Base-by-base conservation (phyloP, 2,888 invertebrate genomes). In the Chymomyza fuscimana region DNA sequence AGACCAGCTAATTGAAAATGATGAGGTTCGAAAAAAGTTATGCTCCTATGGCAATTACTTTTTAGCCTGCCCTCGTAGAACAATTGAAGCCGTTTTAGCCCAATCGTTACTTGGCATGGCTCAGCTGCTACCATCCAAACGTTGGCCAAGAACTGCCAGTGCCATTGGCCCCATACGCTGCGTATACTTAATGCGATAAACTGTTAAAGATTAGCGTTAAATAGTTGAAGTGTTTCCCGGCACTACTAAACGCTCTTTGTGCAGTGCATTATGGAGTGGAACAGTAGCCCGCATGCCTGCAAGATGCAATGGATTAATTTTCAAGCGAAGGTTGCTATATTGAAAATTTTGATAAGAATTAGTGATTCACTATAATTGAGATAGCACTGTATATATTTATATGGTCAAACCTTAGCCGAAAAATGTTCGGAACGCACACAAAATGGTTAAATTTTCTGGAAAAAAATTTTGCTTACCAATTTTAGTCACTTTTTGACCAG, bases 151-250 rank as follows among this genome's bases (percentile, higher is more conserved):
- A 15, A 54, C 15, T 54, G 52, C 19, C 46, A 59, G 40, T 46
- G 70, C 65, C 64, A 71, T 54, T 74, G 36, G 64, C 67, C 64
- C 65, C 12, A 10, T 67, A 72, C 77, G 62, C 50, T 72, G 75
- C 85, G 77, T 82, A 80, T 86, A 84, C 82, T 80, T 78, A 78
- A 84, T 78, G 69, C 70, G 77, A 63, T 84, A 73, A 86, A 75
- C 80, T 68, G 66, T 81, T 81, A 62, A 50, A 78, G 77, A 81
- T 84, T 84, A 84, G 70, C 40, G 75, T 68, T 64, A 12, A 68
- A 63, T 68, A 54, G 52, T 54, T 12, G 52, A 54, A 54, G 19
- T 54, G 52, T n/a, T 19, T 16, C 15, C 15, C 9, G 52, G 52
- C 52, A 19, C 52, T 16, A 9, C 16, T 54, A 19, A 54, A 54